A percentile compares a stretch with the other conserved stretches of the same genome.
Evolutionary conservation across 2,888 invertebrate genomes (phyloP).

Genomic region (Acanthosoma haemorrhoidale): DNA sequence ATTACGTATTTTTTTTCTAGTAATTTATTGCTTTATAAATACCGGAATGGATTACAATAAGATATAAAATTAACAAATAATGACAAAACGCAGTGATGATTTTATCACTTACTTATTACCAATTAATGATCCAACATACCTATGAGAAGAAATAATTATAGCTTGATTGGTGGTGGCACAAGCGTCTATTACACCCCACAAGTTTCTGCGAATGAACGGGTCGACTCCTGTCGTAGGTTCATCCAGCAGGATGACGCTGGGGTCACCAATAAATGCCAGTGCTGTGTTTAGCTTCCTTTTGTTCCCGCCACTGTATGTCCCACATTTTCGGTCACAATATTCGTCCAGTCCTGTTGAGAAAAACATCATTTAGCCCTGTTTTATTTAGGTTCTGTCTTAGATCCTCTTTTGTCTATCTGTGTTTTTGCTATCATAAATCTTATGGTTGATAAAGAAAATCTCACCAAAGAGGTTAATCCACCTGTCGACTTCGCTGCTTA

Average conservation of each 20-base stretch:
- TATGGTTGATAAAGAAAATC: too few relatives aligned
- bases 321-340: slow-evolving; percentile 38
- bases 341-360: slow-evolving; percentile 38
- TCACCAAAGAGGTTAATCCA: slow-evolving; percentile 38
- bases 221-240: slow-evolving; percentile 64
- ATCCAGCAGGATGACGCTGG: slow-evolving; percentile 62
- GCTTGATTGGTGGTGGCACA: slow-evolving; percentile 66
- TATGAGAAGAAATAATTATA: slow-evolving; percentile 73
- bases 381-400: too few relatives aligned
- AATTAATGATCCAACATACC: too few relatives aligned
- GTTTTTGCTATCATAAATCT: too few relatives aligned
- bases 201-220: slow-evolving; percentile 69
- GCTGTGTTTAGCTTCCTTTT: slow-evolving; percentile 69
- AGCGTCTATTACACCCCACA: slow-evolving; percentile 72
- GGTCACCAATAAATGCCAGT: slow-evolving; percentile 62
- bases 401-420: too few relatives aligned
- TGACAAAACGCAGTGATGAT: too few relatives aligned
- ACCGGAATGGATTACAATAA: too few relatives aligned
- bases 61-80: too few relatives aligned
- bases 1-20: too few relatives aligned
- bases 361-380: too few relatives aligned
- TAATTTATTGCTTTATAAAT: too few relatives aligned
- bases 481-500: slow-evolving; percentile 36
- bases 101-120: too few relatives aligned
- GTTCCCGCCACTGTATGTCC: slow-evolving; percentile 63